These are phyloP conservation scores for Galbula dea DNA, from an alignment of 2,113 vertebrate genomes.

Conservation along the genomic window DNA sequence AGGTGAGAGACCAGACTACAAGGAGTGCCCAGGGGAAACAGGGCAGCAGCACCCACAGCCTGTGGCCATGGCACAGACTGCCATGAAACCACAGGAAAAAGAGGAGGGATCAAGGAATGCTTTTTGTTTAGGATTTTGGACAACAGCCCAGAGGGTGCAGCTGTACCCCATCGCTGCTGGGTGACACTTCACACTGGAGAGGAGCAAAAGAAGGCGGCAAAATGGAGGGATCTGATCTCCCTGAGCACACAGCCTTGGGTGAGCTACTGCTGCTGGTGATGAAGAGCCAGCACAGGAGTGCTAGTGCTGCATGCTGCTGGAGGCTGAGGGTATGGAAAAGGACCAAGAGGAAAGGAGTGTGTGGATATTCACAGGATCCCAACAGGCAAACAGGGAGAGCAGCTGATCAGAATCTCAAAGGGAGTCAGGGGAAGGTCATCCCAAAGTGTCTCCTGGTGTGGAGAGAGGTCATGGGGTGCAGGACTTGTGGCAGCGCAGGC, in stretches of 20 bases:
- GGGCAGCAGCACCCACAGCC: background rate
- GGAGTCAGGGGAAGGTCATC: background rate
- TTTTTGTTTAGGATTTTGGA: background rate
- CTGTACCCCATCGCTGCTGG: background rate
- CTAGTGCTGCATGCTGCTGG: background rate
- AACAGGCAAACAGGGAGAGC: background rate
- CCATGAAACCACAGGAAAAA: background rate
- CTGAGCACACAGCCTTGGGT: fast-evolving
- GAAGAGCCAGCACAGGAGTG: background rate
- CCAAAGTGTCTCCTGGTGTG: fast-evolving
- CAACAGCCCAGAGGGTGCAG: background rate
- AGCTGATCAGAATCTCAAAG: background rate
- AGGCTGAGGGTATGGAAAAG: background rate
- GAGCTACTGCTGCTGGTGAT: background rate
- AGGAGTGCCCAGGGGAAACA: fast-evolving
- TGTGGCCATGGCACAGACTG: background rate
- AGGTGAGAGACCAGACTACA: background rate
- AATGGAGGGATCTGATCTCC: background rate
- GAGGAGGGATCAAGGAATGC: background rate
- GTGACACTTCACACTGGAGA: background rate
- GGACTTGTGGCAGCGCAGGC: background rate
- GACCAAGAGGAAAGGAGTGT: fast-evolving
- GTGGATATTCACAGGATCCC: background rate
- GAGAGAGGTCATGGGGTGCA: background rate
- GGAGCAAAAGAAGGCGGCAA: background rate